Evolutionary conservation across 2,113 vertebrate genomes (phyloP).

Genomic region (Candoia aspera): DNA sequence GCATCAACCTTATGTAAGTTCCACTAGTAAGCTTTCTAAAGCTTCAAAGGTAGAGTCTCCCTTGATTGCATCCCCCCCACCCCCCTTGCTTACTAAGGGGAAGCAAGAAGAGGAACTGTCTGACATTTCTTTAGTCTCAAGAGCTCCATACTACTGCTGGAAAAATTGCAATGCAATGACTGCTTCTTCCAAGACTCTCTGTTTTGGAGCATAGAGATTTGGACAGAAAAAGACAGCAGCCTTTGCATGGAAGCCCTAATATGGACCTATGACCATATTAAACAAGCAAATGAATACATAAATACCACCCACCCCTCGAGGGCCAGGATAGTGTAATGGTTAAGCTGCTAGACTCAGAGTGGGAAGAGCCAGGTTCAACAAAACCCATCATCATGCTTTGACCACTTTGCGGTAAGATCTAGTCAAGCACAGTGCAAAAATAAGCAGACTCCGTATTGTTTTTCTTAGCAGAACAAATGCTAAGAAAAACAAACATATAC

Average conservation of each 20-base stretch:
- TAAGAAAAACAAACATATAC: neutral
- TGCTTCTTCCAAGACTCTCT: neutral
- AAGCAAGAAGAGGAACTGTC: neutral
- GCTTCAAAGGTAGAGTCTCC: neutral
- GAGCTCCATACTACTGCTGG: neutral
- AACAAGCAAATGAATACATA: neutral
- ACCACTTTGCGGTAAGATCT: neutral
- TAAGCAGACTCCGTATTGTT: neutral
- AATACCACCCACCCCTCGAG: neutral
- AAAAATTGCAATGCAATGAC: neutral
- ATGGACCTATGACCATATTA: neutral
- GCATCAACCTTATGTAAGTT: neutral
- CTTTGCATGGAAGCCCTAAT: neutral
- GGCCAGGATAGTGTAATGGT: neutral
- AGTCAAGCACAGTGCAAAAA: neutral
- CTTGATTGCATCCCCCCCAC: neutral
- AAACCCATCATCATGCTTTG: neutral
- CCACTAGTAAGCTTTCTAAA: neutral
- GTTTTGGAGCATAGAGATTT: neutral
- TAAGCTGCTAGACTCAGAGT: neutral
- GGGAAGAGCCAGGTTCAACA: neutral
- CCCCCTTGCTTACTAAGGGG: neutral
- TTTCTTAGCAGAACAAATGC: neutral
- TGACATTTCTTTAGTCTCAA: neutral
- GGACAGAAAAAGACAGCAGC: neutral